Percentiles rank a stretch among this genome's conserved stretches.
phyloP scores from a whole-genome alignment of 2,888 invertebrate species.

The Biston betularia region DNA sequence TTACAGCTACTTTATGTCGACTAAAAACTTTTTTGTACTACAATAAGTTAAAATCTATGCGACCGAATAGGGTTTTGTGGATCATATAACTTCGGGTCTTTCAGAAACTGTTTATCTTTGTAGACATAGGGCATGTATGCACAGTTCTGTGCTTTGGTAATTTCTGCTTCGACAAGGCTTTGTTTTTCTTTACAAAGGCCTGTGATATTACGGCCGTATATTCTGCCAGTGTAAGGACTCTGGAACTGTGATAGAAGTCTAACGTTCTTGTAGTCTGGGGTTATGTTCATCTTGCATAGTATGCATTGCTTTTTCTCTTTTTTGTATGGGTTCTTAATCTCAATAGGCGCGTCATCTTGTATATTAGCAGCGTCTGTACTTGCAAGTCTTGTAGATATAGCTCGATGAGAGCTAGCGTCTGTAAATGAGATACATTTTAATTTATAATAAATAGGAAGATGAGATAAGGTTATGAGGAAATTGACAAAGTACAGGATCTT shows the following conservation, averaged over 20 bases:
- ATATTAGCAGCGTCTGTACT: conserved; percentile 21
- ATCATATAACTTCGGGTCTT: conserved; percentile 96
- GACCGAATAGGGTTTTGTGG: conserved; percentile 93
- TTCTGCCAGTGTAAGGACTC: conserved; percentile 96
- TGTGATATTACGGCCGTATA: conserved; percentile 97
- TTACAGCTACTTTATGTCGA: conserved; percentile 37
- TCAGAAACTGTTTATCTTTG: conserved; percentile 92
- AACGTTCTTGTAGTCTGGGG: conserved; percentile 96
- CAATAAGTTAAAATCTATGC: conserved; percentile 87
- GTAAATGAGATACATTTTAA: conserved; percentile 46
- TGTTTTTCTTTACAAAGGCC: conserved; percentile 96
- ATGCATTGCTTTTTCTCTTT: conserved; percentile 91
- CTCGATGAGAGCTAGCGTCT: conserved; percentile 60
- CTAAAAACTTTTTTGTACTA: conserved; percentile 15
- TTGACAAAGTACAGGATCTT: conserved; percentile 38
- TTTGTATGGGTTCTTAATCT: conserved; percentile 93
- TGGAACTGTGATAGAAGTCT: conserved; percentile 97
- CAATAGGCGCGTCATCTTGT: conserved; percentile 77
- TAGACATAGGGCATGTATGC: conserved; percentile 94
- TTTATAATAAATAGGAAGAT: not conserved
- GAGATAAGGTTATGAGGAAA: not conserved
- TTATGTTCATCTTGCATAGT: conserved; percentile 93
- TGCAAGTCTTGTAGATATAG: conserved; percentile 51
- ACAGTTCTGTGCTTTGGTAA: conserved; percentile 90
- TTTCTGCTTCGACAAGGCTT: conserved; percentile 89